Conservation (phyloP, 2,888 invertebrate species). For the Mystacides longicornis region DNA sequence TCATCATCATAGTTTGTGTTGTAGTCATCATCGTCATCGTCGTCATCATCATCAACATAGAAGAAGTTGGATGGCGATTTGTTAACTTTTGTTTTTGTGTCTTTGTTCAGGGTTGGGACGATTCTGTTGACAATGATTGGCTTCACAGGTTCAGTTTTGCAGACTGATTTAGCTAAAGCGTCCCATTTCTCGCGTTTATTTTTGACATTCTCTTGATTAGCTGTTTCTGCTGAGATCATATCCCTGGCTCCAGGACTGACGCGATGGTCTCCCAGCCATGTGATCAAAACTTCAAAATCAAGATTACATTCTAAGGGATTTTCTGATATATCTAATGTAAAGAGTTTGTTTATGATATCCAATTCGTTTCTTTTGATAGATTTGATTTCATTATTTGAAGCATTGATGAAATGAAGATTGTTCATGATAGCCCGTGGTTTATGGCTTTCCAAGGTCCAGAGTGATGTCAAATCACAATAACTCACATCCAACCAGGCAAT, state of each 20-base stretch:
- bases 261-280: conserved; percentile 52
- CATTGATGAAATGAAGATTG: conserved; percentile 51
- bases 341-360: conserved; percentile 49
- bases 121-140: conserved; percentile 4
- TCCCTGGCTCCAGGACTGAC: conserved; percentile 47
- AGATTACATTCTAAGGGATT: conserved; percentile 63
- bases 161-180: conserved; percentile 42
- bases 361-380: conserved; percentile 53
- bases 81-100: background rate
- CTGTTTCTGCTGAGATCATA: conserved; percentile 40
- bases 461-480: conserved; percentile 55
- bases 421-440: conserved; percentile 43
- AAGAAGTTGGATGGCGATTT: conserved; percentile 25
- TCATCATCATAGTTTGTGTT: conserved; percentile 5
- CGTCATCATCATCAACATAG: conserved; percentile 20
- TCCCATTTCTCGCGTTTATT: conserved; percentile 43
- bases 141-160: conserved; percentile 31
- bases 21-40: conserved; percentile 2
- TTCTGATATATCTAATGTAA: conserved; percentile 53
- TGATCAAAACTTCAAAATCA: conserved; percentile 59
- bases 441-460: conserved; percentile 54
- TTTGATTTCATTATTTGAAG: conserved; percentile 52
- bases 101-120: background rate
- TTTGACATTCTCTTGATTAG: conserved; percentile 37
- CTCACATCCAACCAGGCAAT: conserved; percentile 64